These are phyloP conservation scores for Cyphotilapia sp. DNA, from an alignment of 2,113 vertebrate genomes.

Conservation along the genomic window DNA sequence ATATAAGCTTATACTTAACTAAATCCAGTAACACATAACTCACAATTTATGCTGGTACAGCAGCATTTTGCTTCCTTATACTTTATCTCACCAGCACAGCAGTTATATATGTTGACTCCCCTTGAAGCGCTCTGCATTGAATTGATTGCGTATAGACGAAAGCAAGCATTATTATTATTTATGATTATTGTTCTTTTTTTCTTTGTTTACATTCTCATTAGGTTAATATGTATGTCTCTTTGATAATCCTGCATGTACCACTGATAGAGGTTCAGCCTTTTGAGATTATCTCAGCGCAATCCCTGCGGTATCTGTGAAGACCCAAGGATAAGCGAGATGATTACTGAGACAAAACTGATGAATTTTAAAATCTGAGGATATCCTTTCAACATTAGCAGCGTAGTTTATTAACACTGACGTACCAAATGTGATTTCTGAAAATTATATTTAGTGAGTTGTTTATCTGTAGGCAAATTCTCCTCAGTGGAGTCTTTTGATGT, in stretches of 20 bases:
- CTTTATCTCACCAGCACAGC: neutral
- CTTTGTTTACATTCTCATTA: neutral
- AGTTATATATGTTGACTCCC: neutral
- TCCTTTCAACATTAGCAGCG: neutral
- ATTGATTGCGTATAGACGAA: neutral
- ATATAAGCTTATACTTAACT: neutral
- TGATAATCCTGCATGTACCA: conserved; percentile 2
- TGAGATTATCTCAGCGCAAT: conserved; percentile 12
- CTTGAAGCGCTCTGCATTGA: neutral
- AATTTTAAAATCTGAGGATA: neutral
- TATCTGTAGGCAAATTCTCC: neutral
- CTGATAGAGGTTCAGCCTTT: neutral
- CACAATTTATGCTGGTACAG: neutral
- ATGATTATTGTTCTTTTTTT: neutral
- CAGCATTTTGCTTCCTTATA: neutral
- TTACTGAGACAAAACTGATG: neutral
- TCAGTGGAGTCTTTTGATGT: neutral
- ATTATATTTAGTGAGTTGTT: neutral
- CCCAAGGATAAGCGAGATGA: neutral
- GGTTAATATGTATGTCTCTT: neutral
- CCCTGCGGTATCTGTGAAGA: neutral
- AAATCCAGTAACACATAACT: neutral
- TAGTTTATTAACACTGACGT: neutral
- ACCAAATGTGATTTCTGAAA: neutral
- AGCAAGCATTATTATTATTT: neutral